These are phyloP conservation scores for Limulus polyphemus DNA, from an alignment of 2,888 invertebrate species.

Conservation along the genomic window DNA sequence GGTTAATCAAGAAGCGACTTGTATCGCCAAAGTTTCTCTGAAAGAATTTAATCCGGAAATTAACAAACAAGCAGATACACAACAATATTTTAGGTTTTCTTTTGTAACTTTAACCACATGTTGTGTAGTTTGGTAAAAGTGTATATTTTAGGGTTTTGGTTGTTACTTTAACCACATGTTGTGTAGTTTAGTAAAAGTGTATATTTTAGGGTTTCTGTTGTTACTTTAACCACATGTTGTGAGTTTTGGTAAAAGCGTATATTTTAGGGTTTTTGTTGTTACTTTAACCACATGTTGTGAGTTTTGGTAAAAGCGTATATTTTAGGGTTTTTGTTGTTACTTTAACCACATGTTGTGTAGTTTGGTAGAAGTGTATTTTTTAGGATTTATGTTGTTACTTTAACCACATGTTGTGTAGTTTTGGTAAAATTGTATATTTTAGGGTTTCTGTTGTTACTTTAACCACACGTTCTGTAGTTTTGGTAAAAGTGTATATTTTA, in stretches of 20 bases:
- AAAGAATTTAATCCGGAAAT: no score
- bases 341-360: no score
- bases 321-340: neutral
- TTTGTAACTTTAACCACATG: neutral
- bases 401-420: no score
- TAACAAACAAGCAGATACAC: no score
- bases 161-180: neutral
- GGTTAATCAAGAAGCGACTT: no score
- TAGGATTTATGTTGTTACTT: neutral
- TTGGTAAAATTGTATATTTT: neutral
- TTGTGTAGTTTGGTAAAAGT: neutral
- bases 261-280: neutral
- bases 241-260: neutral
- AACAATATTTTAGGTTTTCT: neutral
- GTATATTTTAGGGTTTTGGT: neutral
- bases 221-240: neutral
- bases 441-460: neutral
- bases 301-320: neutral
- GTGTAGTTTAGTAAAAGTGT: neutral
- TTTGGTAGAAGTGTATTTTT: neutral
- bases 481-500: neutral
- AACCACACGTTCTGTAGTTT: no score
- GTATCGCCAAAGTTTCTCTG: no score
- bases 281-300: neutral
- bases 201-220: neutral